These are phyloP conservation scores for Nephila pilipes DNA, from an alignment of 1,140 invertebrate species.

Conservation along the genomic window DNA sequence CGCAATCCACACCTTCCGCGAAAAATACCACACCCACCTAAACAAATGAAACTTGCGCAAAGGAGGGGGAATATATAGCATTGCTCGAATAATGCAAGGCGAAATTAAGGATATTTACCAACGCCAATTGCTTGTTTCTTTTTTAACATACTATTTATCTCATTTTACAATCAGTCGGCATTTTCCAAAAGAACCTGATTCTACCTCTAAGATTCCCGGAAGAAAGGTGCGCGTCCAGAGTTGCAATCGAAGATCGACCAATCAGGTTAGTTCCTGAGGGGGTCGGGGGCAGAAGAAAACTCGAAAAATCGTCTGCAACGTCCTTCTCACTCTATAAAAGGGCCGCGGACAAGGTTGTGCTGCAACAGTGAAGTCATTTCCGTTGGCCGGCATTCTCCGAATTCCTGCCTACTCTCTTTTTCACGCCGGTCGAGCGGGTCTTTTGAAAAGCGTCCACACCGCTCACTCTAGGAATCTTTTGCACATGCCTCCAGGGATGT, in stretches of 20 bases:
- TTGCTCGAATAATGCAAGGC: neutral
- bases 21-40: too few species aligned
- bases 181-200: neutral
- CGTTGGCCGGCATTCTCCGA: constrained; percentile 45
- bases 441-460: constrained; percentile 12
- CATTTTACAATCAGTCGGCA: neutral
- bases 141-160: neutral
- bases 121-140: neutral
- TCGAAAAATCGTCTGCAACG: neutral
- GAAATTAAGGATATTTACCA: neutral
- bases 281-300: neutral
- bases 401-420: constrained; percentile 17
- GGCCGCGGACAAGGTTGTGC: constrained; percentile 39
- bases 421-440: constrained; percentile 18
- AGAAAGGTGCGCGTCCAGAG: neutral
- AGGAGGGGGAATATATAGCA: neutral
- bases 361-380: constrained; percentile 57
- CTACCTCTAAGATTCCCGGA: constrained; percentile 51
- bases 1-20: too few species aligned
- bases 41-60: too few species aligned
- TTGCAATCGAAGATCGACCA: neutral
- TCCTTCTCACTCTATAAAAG: constrained; percentile 51
- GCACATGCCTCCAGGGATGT: constrained; percentile 13
- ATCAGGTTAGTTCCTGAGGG: neutral
- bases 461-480: constrained; percentile 1